A percentile compares a stretch with the other conserved stretches of the same genome.
These are phyloP conservation scores for Eupithecia dodoneata DNA, from an alignment of 2,888 invertebrate genomes.

Conservation along the genomic window DNA sequence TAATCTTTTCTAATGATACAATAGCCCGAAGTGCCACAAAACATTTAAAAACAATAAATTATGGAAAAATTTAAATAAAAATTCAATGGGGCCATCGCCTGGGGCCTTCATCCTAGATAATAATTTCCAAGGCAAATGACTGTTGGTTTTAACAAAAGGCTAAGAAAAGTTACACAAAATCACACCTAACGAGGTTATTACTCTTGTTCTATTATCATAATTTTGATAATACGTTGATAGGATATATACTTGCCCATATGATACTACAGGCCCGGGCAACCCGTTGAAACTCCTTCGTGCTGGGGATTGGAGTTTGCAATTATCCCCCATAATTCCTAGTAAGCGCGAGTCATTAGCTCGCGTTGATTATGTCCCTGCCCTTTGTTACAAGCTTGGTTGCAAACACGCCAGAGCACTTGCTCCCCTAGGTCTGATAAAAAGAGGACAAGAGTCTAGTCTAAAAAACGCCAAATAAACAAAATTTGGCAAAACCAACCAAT, in stretches of 20 bases:
- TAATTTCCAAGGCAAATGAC: slow-evolving; percentile 10
- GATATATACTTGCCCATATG: neutral
- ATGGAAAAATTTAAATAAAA: slow-evolving; percentile 38
- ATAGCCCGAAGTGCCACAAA: slow-evolving; percentile 23
- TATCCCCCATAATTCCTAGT: no score
- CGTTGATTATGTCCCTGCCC: no score
- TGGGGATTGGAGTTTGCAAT: no score
- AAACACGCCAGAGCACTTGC: no score
- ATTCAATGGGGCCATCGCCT: slow-evolving; percentile 35
- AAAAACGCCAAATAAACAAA: neutral
- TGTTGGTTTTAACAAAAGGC: neutral
- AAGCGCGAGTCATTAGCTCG: no score
- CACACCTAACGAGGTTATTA: neutral
- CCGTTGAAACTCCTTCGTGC: no score
- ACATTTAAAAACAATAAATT: slow-evolving; percentile 37
- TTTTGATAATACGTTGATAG: neutral
- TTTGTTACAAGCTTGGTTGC: no score
- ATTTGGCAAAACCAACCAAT: slow-evolving; percentile 52
- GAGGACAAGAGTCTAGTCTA: slow-evolving; percentile 4
- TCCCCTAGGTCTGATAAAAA: neutral
- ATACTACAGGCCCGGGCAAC: neutral
- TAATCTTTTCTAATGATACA: slow-evolving; percentile 13
- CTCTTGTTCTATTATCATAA: neutral
- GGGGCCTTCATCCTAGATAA: slow-evolving; percentile 18
- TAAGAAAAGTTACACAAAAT: neutral